phyloP scores from a whole-genome alignment of 92 coral and sea anemone genomes.

The Plumapathes pennacea region DNA sequence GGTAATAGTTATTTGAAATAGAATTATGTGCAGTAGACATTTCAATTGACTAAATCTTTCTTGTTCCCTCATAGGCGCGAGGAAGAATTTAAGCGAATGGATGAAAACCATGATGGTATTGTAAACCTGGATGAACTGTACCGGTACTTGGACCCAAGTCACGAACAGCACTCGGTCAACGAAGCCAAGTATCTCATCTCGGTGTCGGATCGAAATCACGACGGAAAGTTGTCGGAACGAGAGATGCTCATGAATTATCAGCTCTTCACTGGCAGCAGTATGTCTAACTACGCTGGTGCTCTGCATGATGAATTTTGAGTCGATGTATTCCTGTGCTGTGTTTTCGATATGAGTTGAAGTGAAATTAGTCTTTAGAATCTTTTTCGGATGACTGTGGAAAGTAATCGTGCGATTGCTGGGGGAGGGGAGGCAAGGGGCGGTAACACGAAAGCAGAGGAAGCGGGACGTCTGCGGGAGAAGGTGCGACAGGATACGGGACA shows the following conservation, averaged over 20 bases:
- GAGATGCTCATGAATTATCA: conserved; percentile 90
- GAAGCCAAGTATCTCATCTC: conserved; percentile 81
- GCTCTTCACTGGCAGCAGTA: conserved; percentile 91
- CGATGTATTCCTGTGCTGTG: no score
- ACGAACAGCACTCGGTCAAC: conserved; percentile 84
- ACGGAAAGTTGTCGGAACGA: conserved; percentile 68
- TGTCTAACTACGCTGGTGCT: conserved; percentile 73
- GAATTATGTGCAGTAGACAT: neutral
- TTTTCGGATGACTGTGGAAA: no score
- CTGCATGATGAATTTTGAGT: conserved; percentile 90
- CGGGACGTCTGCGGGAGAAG: no score
- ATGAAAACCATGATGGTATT: conserved; percentile 66
- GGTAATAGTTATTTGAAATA: no score
- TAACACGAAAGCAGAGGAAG: no score
- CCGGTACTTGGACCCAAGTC: conserved; percentile 80
- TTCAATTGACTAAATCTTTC: neutral
- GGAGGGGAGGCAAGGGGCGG: no score
- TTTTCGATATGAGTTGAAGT: no score
- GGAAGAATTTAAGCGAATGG: conserved; percentile 75
- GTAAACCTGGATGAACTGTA: conserved; percentile 74
- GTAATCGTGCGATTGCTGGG: no score
- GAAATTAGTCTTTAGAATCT: no score
- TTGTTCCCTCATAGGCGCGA: conserved; percentile 51
- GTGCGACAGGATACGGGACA: no score
- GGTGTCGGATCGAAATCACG: conserved; percentile 72